These are phyloP conservation scores for Frankliniella intonsa DNA, from an alignment of 2,888 invertebrate genomes.

Conservation along the genomic window DNA sequence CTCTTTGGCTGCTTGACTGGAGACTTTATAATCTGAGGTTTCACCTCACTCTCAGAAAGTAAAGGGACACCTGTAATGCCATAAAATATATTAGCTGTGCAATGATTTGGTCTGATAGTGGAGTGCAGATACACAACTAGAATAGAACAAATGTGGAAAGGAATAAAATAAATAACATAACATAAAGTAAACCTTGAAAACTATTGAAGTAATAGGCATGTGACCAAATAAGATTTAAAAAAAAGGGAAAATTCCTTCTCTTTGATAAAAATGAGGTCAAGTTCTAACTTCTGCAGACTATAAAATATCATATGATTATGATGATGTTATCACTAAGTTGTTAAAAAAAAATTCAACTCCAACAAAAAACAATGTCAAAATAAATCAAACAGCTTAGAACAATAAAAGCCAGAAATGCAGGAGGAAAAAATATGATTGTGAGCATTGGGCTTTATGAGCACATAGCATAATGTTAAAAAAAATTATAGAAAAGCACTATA, in stretches of 20 bases:
- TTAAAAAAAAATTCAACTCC: not conserved
- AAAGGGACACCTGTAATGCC: not conserved
- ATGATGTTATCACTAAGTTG: not conserved
- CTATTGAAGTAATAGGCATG: not conserved
- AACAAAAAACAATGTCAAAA: conserved; percentile 6
- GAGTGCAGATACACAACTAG: no score
- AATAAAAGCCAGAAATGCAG: not conserved
- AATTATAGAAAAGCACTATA: not conserved
- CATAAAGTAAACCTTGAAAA: not conserved
- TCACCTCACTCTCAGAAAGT: not conserved
- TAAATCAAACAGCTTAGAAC: not conserved
- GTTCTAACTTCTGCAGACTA: not conserved
- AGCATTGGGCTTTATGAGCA: no score
- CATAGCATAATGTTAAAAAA: not conserved
- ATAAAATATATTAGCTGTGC: not conserved
- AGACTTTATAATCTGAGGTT: not conserved
- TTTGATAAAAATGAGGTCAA: not conserved
- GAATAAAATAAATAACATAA: not conserved
- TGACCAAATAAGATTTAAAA: not conserved
- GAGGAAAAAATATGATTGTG: not conserved
- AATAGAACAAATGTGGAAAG: not conserved
- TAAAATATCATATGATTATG: not conserved
- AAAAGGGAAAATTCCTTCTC: not conserved
- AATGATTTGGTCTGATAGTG: no score
- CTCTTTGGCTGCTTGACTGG: not conserved